phyloP scores from a whole-genome alignment of 2,113 vertebrate genomes.

The Dipodomys ordii region DNA sequence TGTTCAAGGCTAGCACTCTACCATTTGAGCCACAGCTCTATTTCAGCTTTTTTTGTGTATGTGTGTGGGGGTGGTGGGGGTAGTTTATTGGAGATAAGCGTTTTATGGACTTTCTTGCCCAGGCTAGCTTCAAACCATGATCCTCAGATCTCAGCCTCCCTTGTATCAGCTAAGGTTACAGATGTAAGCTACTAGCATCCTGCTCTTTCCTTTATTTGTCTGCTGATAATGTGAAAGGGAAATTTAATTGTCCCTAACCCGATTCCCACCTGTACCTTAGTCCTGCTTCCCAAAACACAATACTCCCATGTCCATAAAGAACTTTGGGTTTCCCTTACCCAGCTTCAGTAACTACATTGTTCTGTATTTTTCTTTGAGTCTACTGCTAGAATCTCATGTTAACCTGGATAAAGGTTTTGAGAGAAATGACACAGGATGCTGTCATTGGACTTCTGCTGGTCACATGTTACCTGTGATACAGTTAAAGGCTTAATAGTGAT shows the following conservation, averaged over 20 bases:
- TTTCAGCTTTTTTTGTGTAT: too few relatives aligned
- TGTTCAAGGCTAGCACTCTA: too few relatives aligned
- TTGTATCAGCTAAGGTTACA: too few relatives aligned
- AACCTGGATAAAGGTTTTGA: conserved; percentile 12
- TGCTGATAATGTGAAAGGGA: not conserved
- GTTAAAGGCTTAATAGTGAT: not conserved
- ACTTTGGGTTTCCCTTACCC: not conserved
- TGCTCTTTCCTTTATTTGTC: conserved; percentile 2
- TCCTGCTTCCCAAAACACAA: not conserved
- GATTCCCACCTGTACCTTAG: not conserved
- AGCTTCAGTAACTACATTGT: not conserved
- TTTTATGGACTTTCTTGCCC: too few relatives aligned
- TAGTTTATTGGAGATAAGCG: too few relatives aligned
- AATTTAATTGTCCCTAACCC: not conserved
- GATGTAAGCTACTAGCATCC: too few relatives aligned
- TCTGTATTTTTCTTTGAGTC: not conserved
- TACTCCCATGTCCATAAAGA: not conserved
- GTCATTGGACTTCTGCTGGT: not conserved
- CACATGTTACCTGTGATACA: not conserved
- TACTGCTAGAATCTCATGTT: not conserved
- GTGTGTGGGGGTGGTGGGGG: too few relatives aligned
- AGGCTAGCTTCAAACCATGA: too few relatives aligned
- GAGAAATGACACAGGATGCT: not conserved
- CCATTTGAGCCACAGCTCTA: too few relatives aligned
- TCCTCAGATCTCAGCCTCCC: too few relatives aligned